phyloP scores from a whole-genome alignment of 1,140 invertebrate genomes.

The Diorhabda carinulata region DNA sequence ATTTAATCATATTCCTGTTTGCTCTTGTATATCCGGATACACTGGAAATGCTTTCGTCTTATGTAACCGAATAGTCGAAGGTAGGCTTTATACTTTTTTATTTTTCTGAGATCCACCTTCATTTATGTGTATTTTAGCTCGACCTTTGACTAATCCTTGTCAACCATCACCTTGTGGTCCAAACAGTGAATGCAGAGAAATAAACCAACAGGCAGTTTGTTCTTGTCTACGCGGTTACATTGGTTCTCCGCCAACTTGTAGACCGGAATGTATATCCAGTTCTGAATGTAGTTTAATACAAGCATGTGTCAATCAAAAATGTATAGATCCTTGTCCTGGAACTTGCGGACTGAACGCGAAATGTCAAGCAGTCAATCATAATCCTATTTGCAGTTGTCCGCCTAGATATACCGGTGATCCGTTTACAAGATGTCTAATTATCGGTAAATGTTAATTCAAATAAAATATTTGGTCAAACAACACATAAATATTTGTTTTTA shows the following conservation, averaged over 20 bases:
- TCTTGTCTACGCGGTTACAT: conserved; percentile 58
- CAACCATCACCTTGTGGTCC: conserved; percentile 57
- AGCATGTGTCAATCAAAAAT: conserved; percentile 62
- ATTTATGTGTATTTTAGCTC: conserved; percentile 27
- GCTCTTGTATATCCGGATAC: conserved; percentile 56
- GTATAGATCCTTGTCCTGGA: conserved; percentile 67
- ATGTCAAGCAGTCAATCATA: conserved; percentile 67
- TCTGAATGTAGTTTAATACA: conserved; percentile 56
- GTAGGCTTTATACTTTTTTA: conserved; percentile 24
- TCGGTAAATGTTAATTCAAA: conserved; percentile 46
- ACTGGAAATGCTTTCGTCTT: conserved; percentile 60
- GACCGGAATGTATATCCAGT: conserved; percentile 61
- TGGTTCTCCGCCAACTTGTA: conserved; percentile 60
- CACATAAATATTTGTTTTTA: not conserved
- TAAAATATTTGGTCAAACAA: not conserved
- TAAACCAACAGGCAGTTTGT: conserved; percentile 65
- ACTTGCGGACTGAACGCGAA: conserved; percentile 68
- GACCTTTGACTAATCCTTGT: conserved; percentile 47
- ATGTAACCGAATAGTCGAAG: conserved; percentile 43
- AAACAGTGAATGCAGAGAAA: conserved; percentile 68
- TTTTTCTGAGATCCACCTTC: conserved; percentile 7
- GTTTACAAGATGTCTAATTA: conserved; percentile 55
- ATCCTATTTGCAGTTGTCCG: conserved; percentile 68
- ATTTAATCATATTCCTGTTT: conserved; percentile 64
- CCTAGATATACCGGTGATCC: conserved; percentile 66